Conservation (phyloP, 2,888 invertebrate species). For the Melieria crassipennis region DNA sequence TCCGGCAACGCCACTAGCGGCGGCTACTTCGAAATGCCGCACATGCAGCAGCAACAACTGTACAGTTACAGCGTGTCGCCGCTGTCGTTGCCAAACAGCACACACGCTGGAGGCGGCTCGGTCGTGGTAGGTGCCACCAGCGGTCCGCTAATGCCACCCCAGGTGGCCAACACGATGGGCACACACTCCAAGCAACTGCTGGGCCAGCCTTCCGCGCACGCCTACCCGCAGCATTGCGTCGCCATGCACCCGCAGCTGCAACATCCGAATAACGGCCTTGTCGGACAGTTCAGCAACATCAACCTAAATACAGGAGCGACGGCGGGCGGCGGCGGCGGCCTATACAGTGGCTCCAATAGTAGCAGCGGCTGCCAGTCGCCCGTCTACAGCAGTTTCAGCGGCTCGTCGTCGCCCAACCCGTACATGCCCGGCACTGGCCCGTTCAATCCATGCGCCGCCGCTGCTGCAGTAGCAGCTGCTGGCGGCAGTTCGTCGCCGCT, state of each 20-base stretch:
- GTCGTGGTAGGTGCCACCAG: conserved; percentile 38
- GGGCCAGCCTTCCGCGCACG: conserved; percentile 42
- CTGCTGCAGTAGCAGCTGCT: conserved; percentile 45
- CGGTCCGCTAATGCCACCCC: conserved; percentile 30
- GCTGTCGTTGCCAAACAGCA: conserved; percentile 52
- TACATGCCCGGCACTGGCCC: conserved; percentile 52
- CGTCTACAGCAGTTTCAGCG: conserved; percentile 64
- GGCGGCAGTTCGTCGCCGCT: conserved; percentile 69
- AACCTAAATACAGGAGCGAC: conserved; percentile 46
- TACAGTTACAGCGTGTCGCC: conserved; percentile 63
- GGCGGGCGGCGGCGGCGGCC: conserved; percentile 49
- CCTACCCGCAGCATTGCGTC: conserved; percentile 38
- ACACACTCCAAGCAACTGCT: conserved; percentile 52
- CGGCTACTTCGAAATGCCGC: conserved; percentile 54
- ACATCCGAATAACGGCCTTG: conserved; percentile 42
- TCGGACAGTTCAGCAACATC: conserved; percentile 58
- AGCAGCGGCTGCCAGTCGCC: conserved; percentile 68
- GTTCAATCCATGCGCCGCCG: conserved; percentile 53
- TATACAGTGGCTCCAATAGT: conserved; percentile 48
- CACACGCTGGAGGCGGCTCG: conserved; percentile 27
- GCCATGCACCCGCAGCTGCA: conserved; percentile 30
- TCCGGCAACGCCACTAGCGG: conserved; percentile 65
- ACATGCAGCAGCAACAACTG: conserved; percentile 59
- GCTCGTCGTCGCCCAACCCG: conserved; percentile 63
- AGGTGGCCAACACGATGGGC: conserved; percentile 28